phyloP scores from a whole-genome alignment of 2,888 invertebrate species.

The Drosophila niveifrons region DNA sequence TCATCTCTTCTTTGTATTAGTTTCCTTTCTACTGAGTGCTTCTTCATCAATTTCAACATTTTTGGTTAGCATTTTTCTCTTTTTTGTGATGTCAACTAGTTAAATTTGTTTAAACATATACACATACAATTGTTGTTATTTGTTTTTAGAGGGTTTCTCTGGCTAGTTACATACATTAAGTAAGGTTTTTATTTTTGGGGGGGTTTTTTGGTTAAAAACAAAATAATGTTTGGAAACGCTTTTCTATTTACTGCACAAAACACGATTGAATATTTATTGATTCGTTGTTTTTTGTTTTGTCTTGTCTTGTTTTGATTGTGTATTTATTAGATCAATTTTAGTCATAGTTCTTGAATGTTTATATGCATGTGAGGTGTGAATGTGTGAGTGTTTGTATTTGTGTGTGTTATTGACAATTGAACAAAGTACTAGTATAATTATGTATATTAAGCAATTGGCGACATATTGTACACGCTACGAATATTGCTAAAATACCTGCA shows the following conservation, averaged over 20 bases:
- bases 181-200: background rate
- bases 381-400: constrained; percentile 26
- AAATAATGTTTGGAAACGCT: constrained; percentile 38
- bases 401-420: constrained; percentile 25
- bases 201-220: constrained; percentile 1
- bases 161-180: constrained; percentile 30
- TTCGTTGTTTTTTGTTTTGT: too few species aligned
- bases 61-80: constrained; percentile 12
- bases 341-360: constrained; percentile 61
- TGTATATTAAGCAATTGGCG: constrained; percentile 65
- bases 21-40: constrained; percentile 41
- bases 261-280: constrained; percentile 14
- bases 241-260: constrained; percentile 57
- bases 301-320: constrained; percentile 1
- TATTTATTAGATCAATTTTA: constrained; percentile 47
- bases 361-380: constrained; percentile 71
- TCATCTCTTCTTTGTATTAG: constrained; percentile 9
- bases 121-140: constrained; percentile 58
- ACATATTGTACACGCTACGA: constrained; percentile 75
- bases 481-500: constrained; percentile 79
- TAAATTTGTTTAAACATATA: constrained; percentile 57
- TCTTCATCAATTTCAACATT: constrained; percentile 11
- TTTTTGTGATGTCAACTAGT: constrained; percentile 33
- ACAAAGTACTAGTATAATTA: constrained; percentile 52
- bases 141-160: constrained; percentile 21